A percentile compares a stretch with the other conserved stretches of the same genome.
Evolutionary conservation across 2,797 vertebrate species (phyloP).

Genomic region (Crenichthys baileyi): DNA sequence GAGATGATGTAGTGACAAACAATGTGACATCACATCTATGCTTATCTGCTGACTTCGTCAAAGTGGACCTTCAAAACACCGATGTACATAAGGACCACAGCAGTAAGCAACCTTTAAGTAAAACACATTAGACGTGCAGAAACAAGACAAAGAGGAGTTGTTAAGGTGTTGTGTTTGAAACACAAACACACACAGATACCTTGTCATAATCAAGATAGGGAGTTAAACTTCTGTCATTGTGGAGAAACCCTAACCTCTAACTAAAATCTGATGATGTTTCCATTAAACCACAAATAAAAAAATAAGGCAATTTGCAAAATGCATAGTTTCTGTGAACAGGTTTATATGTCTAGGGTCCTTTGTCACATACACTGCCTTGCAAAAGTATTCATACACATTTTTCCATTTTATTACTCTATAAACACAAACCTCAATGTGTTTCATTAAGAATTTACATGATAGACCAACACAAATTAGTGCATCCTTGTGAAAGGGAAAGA

Average conservation of each 20-base stretch:
- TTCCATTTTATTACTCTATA: background rate
- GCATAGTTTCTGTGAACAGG: too few relatives aligned
- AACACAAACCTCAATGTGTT: background rate
- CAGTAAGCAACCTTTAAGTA: background rate
- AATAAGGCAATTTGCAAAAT: background rate
- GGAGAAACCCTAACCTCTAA: background rate
- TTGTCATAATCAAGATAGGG: background rate
- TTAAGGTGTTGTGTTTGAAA: slow-evolving; percentile 4
- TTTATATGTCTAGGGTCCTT: background rate
- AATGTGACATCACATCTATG: slow-evolving; percentile 1
- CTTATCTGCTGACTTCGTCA: background rate
- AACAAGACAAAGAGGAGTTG: background rate
- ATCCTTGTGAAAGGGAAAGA: too few relatives aligned
- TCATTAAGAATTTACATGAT: background rate
- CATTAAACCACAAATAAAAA: background rate
- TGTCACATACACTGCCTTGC: background rate
- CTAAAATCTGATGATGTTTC: background rate
- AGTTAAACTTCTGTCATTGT: background rate
- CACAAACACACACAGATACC: background rate
- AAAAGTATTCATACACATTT: background rate
- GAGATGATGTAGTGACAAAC: slow-evolving; percentile 17
- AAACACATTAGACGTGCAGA: slow-evolving; percentile 14
- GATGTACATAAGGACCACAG: slow-evolving; percentile 24
- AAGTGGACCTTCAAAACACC: slow-evolving; percentile 16
- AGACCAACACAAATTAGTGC: too few relatives aligned